A percentile compares a stretch with the other conserved stretches of the same genome.
These are phyloP conservation scores for Eremophila alpestris DNA, from an alignment of 2,797 vertebrate species.

Conservation along the genomic window DNA sequence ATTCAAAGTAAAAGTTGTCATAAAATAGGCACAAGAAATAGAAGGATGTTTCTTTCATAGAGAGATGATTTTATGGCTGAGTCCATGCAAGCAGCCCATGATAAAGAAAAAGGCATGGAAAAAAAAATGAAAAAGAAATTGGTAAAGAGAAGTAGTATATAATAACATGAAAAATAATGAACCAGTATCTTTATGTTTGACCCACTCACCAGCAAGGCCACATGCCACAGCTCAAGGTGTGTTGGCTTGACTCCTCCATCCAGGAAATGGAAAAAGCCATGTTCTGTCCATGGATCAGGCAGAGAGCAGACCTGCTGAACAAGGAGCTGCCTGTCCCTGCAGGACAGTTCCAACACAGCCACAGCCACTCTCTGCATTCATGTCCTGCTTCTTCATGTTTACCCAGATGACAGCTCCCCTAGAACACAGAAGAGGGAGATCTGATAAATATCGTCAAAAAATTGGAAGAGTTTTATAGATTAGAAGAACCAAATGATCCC, in stretches of 20 bases:
- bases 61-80: background rate
- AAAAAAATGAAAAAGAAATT: background rate
- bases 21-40: constrained; percentile 9
- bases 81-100: background rate
- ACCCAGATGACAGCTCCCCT: background rate
- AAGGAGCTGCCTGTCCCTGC: background rate
- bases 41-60: background rate
- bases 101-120: background rate
- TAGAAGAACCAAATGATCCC: background rate
- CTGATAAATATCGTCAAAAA: background rate
- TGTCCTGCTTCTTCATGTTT: rapidly evolving
- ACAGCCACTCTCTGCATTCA: background rate
- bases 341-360: background rate
- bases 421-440: background rate
- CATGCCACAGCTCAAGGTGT: background rate
- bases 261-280: background rate
- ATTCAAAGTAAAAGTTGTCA: constrained; percentile 11
- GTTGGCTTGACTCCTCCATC: background rate
- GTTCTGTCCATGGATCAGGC: background rate
- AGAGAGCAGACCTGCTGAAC: background rate
- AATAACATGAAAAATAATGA: constrained; percentile 31
- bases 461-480: background rate
- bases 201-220: background rate
- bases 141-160: background rate
- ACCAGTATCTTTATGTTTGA: background rate